Evolutionary conservation across 2,113 vertebrate species (phyloP), one percentile per base, ranked within the genome.

Genomic region (Dromiciops gliroides): DNA sequence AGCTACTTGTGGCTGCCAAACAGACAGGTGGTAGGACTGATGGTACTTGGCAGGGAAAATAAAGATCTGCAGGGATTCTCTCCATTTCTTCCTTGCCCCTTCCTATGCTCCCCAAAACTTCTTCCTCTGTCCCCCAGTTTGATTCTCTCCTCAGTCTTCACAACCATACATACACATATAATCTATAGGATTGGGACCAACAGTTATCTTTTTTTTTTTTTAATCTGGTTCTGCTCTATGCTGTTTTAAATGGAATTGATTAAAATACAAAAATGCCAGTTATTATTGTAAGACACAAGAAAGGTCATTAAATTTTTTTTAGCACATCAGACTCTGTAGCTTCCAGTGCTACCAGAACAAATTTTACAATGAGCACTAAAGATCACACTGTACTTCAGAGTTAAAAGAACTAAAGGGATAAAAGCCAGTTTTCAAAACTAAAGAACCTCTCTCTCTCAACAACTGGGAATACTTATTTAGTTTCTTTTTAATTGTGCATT

Each of bases 11-110:
- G 95, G 96, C 28, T 97, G 94, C 97, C 98, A 98, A 95, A 91
- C 50, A 97, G 97, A 96, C 97, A 98, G 97, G 97, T 96, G 96
- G 95, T 96, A 95, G 97, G 98, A 97, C 97, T 96, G 97, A 96
- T 90, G 95, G 89, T 97, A 95, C 56, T 95, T 96, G 92, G 95
- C 97, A 97, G 93, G 94, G 90, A 89, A 93, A 94, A 89, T 56
- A 94, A 25, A 60, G 75, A 93, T 67, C 97, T 95, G 93, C 93
- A 96, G 95, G 97, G 48, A 93, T 97, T 89, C 94, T 67, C 37
- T 56, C 56, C 19, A 95, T 28, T 89, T 75, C 52, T 48, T 92
- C 16, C 75, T 44, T 50, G 67, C 89, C 50, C 48, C 92, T 51
- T 93, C 83, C 89, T 95, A 31, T 47, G 92, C n/a, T 89, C 94